These are phyloP conservation scores for Mormyrus lacerda DNA, from an alignment of 2,113 vertebrate species.

Conservation along the genomic window DNA sequence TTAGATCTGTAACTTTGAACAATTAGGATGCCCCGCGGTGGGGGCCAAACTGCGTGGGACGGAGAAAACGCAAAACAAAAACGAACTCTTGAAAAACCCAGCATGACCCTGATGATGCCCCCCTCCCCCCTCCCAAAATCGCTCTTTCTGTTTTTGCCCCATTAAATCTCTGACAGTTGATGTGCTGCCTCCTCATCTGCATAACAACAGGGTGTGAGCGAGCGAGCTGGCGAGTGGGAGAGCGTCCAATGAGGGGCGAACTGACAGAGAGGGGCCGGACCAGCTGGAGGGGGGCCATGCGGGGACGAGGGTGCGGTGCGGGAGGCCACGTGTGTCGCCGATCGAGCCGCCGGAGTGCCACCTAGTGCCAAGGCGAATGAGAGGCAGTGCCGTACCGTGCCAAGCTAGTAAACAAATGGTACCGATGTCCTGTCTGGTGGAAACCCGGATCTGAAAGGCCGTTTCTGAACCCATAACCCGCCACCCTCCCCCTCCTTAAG, in stretches of 20 bases:
- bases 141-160: conserved; percentile 26
- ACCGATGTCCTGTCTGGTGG: neutral
- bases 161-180: conserved; percentile 48
- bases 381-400: neutral
- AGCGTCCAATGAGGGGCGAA: neutral
- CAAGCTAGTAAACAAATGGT: neutral
- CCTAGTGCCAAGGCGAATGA: neutral
- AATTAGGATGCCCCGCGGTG: neutral
- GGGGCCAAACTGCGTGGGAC: conserved; percentile 7
- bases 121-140: conserved; percentile 7
- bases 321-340: neutral
- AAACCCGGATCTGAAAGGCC: neutral
- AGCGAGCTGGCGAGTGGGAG: neutral
- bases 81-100: conserved; percentile 25
- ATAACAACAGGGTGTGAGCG: conserved; percentile 41
- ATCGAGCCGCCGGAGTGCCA: neutral
- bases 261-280: neutral
- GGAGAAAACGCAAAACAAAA: conserved; percentile 7
- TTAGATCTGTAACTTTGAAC: conserved; percentile 16
- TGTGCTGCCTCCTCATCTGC: conserved; percentile 37
- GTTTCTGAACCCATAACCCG: neutral
- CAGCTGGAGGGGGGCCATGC: neutral
- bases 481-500: neutral
- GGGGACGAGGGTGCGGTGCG: neutral
- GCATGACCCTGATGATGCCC: conserved; percentile 27